A percentile compares a stretch with the other conserved stretches of the same genome.
phyloP scores from a whole-genome alignment of 2,888 invertebrate genomes.

The Trachelus iudaicus region DNA sequence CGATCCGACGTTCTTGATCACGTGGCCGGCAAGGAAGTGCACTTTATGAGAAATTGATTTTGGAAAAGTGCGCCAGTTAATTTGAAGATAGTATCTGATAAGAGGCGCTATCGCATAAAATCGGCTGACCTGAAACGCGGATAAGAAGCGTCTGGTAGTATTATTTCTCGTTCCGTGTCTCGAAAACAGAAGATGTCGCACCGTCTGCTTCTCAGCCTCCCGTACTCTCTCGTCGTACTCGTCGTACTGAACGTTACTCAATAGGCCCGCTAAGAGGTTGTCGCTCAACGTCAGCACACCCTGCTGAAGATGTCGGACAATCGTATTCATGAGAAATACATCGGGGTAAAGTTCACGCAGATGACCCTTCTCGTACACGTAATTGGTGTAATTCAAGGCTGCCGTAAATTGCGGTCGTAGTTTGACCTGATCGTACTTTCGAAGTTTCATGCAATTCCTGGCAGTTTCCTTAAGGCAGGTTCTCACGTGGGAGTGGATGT shows the following conservation, averaged over 20 bases:
- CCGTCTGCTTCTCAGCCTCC: slow-evolving; percentile 31
- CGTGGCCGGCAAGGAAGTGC: slow-evolving; percentile 27
- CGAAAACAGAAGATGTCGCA: background rate
- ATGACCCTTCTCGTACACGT: slow-evolving; percentile 17
- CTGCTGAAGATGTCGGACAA: slow-evolving; percentile 24
- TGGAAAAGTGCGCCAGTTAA: background rate
- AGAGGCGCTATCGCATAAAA: background rate
- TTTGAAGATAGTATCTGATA: background rate
- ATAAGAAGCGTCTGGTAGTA: background rate
- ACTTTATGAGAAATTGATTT: slow-evolving; percentile 16
- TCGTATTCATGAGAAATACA: slow-evolving; percentile 26
- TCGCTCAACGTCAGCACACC: slow-evolving; percentile 24
- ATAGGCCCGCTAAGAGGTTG: slow-evolving; percentile 32
- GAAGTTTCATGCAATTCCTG: slow-evolving; percentile 23
- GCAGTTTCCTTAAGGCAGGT: slow-evolving; percentile 33
- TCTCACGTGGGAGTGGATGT: slow-evolving; percentile 27
- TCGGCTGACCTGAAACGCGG: background rate
- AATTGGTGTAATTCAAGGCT: slow-evolving; percentile 10
- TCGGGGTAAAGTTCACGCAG: slow-evolving; percentile 24
- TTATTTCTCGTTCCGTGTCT: too few relatives aligned
- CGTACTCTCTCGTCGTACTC: slow-evolving; percentile 34
- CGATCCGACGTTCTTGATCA: slow-evolving; percentile 31
- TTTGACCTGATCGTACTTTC: slow-evolving; percentile 10
- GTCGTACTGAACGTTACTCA: slow-evolving; percentile 34
- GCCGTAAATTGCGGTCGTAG: background rate